Percentiles rank a stretch among this genome's conserved stretches.
Evolutionary conservation across 2,888 invertebrate species (phyloP).

Genomic region (Brenthis ino): DNA sequence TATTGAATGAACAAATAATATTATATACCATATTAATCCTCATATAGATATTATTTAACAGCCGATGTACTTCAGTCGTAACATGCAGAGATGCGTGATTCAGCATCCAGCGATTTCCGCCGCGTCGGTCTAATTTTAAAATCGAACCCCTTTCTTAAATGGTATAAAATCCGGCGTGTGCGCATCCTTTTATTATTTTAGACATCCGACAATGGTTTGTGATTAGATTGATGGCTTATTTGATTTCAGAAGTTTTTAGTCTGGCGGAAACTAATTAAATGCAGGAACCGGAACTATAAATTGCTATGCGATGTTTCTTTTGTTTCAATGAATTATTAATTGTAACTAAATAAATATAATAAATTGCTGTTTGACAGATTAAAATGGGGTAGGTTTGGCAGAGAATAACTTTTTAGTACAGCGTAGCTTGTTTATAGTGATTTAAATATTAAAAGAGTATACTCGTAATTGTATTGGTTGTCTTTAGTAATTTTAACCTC

Average conservation of each 20-base stretch:
- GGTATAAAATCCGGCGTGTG: constrained; percentile 75
- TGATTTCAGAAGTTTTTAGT: constrained; percentile 32
- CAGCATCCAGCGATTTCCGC: constrained; percentile 73
- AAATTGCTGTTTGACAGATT: too few relatives aligned
- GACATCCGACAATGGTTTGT: constrained; percentile 48
- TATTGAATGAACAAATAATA: too few relatives aligned
- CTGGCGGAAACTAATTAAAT: constrained; percentile 30
- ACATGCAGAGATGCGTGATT: constrained; percentile 54
- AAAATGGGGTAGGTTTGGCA: too few relatives aligned
- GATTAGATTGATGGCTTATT: constrained; percentile 42
- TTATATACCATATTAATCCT: neutral
- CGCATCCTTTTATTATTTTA: constrained; percentile 76
- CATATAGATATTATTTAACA: constrained; percentile 26
- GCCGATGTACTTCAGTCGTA: constrained; percentile 24
- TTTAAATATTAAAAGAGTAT: too few relatives aligned
- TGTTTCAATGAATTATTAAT: too few relatives aligned
- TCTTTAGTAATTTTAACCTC: too few relatives aligned
- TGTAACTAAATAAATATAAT: too few relatives aligned
- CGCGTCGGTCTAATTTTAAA: constrained; percentile 74
- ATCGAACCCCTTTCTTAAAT: constrained; percentile 66
- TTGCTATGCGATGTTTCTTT: neutral
- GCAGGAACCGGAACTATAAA: constrained; percentile 6
- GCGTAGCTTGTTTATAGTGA: too few relatives aligned
- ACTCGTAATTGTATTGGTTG: too few relatives aligned
- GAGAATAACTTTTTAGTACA: too few relatives aligned